Base-by-base conservation (phyloP, 2,797 vertebrate genomes). In the Smutsia gigantea region DNA sequence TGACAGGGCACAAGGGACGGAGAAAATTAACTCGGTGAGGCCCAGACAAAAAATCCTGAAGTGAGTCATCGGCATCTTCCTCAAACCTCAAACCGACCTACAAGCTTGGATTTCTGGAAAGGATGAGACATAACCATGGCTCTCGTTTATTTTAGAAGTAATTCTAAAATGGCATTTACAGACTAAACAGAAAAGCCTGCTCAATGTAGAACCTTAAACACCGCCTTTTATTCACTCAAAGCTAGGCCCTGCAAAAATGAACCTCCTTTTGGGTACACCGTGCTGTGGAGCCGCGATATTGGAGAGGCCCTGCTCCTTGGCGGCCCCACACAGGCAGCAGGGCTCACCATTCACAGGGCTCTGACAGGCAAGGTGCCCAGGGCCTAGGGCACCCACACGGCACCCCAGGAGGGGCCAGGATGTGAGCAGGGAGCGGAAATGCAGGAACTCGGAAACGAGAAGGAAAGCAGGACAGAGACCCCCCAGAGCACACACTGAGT, bases 121-220 rank as follows among this genome's bases (percentile, higher is more conserved):
- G 49, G 53, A 74, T 59, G 39, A 91, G 46, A 86, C 29, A 31
- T 25, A 82, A 81, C 84, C 17, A 63, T 7, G 27, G 61, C 42
- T 96, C 95, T 87, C 34, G 31, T 19, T 83, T 63, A 72, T n/a
- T 59, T 64, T 17, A 82, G 27, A 91, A 81, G 46, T 72, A 57
- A 88, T 39, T 79, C 7, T 91, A 39, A 96, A 86, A 61, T 63
- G 39, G 27, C 53, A 57, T 81, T 94, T 64, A 90, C 12, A 97
- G 72, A 85, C 39, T 81, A 34, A 92, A 68, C 34, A 89, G 63
- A 83, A 89, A 72, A 82, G 37, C 23, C 39, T 31, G 10, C 25
- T 92, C 49, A 63, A 14, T 4, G 27, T 17, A 64, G 37, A 95
- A 61, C 34, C 74, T 31, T 39, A 55, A 74, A 85, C 4, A 39